These are phyloP conservation scores for Hydrochoerus hydrochaeris DNA, from an alignment of 2,113 vertebrate species.

Conservation along the genomic window DNA sequence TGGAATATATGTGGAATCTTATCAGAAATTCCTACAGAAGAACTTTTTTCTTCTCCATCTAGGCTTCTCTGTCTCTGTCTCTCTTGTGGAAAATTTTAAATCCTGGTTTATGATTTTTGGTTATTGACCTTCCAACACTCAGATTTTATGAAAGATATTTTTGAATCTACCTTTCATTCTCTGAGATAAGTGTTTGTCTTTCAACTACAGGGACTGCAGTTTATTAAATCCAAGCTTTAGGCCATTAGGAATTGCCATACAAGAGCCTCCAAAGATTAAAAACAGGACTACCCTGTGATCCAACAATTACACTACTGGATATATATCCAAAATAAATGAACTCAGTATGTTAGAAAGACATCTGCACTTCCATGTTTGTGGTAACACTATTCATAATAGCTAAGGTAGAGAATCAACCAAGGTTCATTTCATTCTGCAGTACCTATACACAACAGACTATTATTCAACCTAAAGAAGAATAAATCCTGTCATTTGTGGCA, in stretches of 20 bases:
- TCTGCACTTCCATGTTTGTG: not conserved
- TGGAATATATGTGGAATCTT: not conserved
- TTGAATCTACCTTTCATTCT: constrained; percentile 9
- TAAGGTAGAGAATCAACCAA: not conserved
- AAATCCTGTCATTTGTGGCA: not conserved
- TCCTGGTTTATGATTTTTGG: not conserved
- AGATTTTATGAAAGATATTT: not conserved
- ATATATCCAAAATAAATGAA: not conserved
- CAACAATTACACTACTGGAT: not conserved
- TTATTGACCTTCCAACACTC: not conserved
- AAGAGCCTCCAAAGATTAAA: not conserved
- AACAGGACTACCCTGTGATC: not conserved
- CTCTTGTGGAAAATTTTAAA: not conserved
- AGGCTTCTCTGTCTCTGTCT: not conserved
- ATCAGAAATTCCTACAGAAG: not conserved
- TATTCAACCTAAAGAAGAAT: not conserved
- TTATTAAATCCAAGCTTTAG: not conserved
- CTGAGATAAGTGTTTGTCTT: not conserved
- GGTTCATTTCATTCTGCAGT: not conserved
- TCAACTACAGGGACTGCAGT: not conserved
- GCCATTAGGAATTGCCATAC: not conserved
- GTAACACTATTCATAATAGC: not conserved
- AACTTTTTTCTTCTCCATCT: not conserved
- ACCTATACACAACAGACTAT: not conserved
- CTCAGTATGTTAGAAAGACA: not conserved